These are phyloP conservation scores for Phallusia fumigata DNA, from an alignment of 23 tunicate genomes.

Conservation along the genomic window DNA sequence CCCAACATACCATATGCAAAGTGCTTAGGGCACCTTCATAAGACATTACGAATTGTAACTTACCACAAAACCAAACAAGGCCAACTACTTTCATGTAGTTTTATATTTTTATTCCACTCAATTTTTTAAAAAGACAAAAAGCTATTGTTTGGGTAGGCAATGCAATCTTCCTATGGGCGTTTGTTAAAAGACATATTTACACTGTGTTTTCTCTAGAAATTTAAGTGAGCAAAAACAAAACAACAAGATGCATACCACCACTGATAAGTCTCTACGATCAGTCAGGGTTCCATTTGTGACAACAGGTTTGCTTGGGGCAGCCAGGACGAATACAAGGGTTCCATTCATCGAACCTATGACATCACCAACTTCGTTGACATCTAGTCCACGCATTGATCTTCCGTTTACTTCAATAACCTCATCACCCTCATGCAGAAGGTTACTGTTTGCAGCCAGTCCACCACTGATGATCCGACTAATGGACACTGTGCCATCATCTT, in stretches of 20 bases:
- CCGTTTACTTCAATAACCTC: slow-evolving; percentile 91
- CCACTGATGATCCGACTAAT: slow-evolving; percentile 88
- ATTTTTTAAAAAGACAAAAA: too few species aligned
- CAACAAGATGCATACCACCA: slow-evolving; percentile 7
- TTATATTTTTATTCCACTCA: too few species aligned
- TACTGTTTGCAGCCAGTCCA: slow-evolving; percentile 65
- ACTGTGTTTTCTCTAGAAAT: too few species aligned
- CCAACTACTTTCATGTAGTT: too few species aligned
- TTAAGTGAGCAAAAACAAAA: too few species aligned
- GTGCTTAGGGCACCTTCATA: too few species aligned
- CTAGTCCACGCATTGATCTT: slow-evolving; percentile 70
- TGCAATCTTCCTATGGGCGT: too few species aligned
- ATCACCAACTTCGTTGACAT: slow-evolving; percentile 94
- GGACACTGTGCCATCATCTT: slow-evolving; percentile 82
- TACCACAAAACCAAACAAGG: too few species aligned
- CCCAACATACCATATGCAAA: too few species aligned
- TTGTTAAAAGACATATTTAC: too few species aligned
- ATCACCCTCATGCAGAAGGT: slow-evolving; percentile 82
- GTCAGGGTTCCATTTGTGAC: slow-evolving; percentile 23
- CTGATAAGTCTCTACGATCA: neutral
- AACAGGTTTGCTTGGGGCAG: slow-evolving; percentile 39
- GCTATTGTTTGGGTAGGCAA: too few species aligned
- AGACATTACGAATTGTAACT: too few species aligned
- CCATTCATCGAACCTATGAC: slow-evolving; percentile 76
- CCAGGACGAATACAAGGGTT: slow-evolving; percentile 62